Evolutionary conservation across 2,797 vertebrate genomes (phyloP), one percentile per base, ranked within the genome.

Genomic region (Scolopax bukidnonensis): DNA sequence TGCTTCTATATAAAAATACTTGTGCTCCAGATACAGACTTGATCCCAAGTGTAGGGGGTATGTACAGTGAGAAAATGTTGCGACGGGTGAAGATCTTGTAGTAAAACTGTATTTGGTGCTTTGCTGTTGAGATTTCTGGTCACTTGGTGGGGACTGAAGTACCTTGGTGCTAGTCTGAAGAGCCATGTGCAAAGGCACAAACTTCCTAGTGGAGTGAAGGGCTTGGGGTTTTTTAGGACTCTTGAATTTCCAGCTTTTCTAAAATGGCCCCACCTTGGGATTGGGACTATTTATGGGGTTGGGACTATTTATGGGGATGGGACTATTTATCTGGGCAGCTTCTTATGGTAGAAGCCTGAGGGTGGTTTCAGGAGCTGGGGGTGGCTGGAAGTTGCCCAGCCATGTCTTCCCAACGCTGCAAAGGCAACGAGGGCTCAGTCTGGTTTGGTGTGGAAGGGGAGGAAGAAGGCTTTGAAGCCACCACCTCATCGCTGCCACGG

Each of bases 201-300:
- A 11, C 73, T 88, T 74, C 84, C 11, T 64, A 38, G 40, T 54
- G 0, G 5, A 79, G 28, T 3, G 19, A 50, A 71, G 24, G 32
- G 19, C 12, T 0, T 0, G 16, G 10, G 3, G 6, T 71, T 81
- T 85, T 83, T 84, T 78, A 77, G 63, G 43, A 65, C 30, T 15
- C 45, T 24, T 63, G 59, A 67, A n/a, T 84, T 86, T 84, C 38
- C 21, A 73, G 2, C 7, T 43, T 95, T 67, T 87, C 36, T 69
- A 76, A 50, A 77, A 61, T 1, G 1, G 50, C 7, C 19, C 2
- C 0, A 4, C 7, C 2, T 64, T 47, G 25, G 11, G 28, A 15
- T 23, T 36, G 43, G 18, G 43, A 45, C 43, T 45, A 45, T 18
- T 45, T 50, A 45, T 45, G 18, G 18, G 28, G 14, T 23, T 36